phyloP scores from a whole-genome alignment of 1,140 invertebrate genomes.

The Physella acuta region DNA sequence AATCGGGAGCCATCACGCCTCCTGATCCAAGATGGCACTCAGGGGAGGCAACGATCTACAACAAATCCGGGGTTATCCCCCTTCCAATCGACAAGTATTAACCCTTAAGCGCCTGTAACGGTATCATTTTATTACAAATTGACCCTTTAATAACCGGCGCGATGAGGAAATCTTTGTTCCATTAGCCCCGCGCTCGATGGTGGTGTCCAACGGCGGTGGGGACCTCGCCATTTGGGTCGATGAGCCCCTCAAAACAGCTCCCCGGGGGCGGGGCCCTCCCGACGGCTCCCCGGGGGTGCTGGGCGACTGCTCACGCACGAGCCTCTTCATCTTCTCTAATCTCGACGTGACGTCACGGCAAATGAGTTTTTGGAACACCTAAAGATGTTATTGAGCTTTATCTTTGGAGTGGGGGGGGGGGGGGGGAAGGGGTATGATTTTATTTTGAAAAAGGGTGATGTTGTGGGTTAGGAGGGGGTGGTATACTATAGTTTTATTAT shows the following conservation, averaged over 20 bases:
- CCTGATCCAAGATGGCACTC: slow-evolving; percentile 23
- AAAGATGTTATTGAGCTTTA: too few species aligned
- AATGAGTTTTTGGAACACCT: not conserved
- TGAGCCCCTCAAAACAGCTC: not conserved
- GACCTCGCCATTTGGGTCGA: slow-evolving; percentile 13
- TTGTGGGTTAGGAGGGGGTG: too few species aligned
- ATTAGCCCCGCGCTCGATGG: slow-evolving; percentile 7
- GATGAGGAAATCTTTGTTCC: slow-evolving; percentile 14
- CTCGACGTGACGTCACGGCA: not conserved
- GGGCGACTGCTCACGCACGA: not conserved
- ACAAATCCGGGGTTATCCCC: slow-evolving; percentile 22
- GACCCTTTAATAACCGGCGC: slow-evolving; percentile 14
- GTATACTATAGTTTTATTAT: too few species aligned
- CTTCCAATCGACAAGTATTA: slow-evolving; percentile 20
- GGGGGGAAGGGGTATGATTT: too few species aligned
- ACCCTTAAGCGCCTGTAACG: slow-evolving; percentile 16
- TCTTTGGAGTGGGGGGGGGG: too few species aligned
- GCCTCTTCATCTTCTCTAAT: slow-evolving; percentile 20
- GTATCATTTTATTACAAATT: slow-evolving; percentile 20
- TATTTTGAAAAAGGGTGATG: too few species aligned
- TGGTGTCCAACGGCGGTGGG: slow-evolving; percentile 14
- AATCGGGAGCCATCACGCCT: slow-evolving; percentile 11
- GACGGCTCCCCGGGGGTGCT: not conserved
- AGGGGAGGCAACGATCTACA: not conserved
- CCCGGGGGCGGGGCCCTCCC: slow-evolving; percentile 5